Evolutionary conservation across 2,797 vertebrate species (phyloP), one percentile per base, ranked within the genome.

Genomic region (Aratinga solstitialis): DNA sequence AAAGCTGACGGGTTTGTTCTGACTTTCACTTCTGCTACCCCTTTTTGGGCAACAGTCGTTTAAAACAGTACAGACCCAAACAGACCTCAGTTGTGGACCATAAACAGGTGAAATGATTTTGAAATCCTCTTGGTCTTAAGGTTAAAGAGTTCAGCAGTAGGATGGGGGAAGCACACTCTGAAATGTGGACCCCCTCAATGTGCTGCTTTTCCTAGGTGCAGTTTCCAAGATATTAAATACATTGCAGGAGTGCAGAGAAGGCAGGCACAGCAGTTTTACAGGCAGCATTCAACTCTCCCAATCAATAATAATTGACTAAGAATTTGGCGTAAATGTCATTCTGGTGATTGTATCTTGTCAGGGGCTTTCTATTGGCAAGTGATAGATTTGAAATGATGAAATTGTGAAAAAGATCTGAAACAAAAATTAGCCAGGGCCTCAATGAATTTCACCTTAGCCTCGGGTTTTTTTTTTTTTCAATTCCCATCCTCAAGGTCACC

Each of bases 301-400:
- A 30, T 91, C 89, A 83, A 77, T 84, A 91, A 78, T 53, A 56
- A 88, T 74, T 67, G 61, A 69, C 76, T 47, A 79, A 89, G 89
- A 89, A 89, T 74, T 93, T 80, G 56, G 71, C 89, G 26, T 79
- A 90, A 74, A 77, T 92, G 68, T 93, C 84, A 40, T 90, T 90
- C 51, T 65, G 22, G 38, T 84, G 80, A 86, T 65, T 65, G 27
- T 67, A 8, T 82, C 85, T 74, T 74, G 32, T 88, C 83, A 84
- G 69, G 51, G 38, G n/a, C 58, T n/a, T 87, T 5, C 0, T 48
- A 30, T 19, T 66, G 29, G 7, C 63, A 67, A 94, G 59, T 30
- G 19, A 54, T 72, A 27, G 34, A 6, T 79, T 88, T 93, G 63
- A 45, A 89, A 84, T 82, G 47, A 90, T 79, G 84, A 84, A 79